A percentile compares a stretch with the other conserved stretches of the same genome.
These are phyloP conservation scores for Pedionomus torquatus DNA, from an alignment of 2,113 vertebrate species.

Conservation along the genomic window DNA sequence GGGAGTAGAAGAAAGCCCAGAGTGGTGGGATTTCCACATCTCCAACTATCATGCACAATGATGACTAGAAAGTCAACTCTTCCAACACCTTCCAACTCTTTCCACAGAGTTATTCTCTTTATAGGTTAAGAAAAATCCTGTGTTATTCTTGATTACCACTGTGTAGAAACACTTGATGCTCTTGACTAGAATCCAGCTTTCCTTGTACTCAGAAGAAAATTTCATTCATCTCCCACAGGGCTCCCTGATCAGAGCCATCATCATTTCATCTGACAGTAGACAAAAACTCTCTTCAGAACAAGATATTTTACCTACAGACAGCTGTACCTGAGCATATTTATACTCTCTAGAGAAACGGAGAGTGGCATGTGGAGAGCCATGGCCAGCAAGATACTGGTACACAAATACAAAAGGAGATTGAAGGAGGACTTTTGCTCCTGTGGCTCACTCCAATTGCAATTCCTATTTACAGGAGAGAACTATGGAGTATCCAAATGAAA, in stretches of 20 bases:
- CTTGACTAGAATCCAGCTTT: background rate
- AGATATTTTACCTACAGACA: background rate
- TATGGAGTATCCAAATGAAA: background rate
- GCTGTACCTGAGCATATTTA: background rate
- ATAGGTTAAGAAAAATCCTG: background rate
- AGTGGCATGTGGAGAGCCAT: background rate
- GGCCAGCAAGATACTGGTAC: too few species aligned
- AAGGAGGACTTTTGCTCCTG: background rate
- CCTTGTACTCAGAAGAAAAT: background rate
- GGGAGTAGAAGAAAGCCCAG: background rate
- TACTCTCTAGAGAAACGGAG: background rate
- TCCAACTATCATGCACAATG: background rate
- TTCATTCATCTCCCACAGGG: background rate
- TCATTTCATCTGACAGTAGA: conserved; percentile 6
- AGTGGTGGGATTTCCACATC: background rate
- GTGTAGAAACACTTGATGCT: background rate
- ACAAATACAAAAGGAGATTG: background rate
- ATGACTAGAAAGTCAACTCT: background rate
- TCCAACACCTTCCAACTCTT: background rate
- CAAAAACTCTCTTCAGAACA: background rate
- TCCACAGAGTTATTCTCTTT: background rate
- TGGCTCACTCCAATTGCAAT: background rate
- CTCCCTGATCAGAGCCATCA: background rate
- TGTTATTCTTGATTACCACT: background rate
- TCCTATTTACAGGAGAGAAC: background rate